Base-by-base conservation (phyloP, 2,113 vertebrate genomes). In the Calidris pygmaea region DNA sequence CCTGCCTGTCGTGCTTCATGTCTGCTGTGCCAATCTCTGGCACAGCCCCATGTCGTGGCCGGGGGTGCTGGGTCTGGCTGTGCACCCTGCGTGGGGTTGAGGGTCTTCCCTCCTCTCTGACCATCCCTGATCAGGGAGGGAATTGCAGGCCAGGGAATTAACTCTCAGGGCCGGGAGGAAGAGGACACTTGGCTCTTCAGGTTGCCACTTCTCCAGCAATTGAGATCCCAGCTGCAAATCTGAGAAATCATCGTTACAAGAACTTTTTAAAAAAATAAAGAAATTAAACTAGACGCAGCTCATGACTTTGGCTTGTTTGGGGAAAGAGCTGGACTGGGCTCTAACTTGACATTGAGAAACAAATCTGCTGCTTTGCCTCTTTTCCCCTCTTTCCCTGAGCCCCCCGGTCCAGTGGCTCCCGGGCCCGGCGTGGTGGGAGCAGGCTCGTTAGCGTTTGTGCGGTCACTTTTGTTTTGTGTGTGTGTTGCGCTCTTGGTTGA, bases 401-500 rank as follows among this genome's bases (percentile, higher is more conserved):
- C 29, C 47, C 71, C 37, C 14, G 41, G 41, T 43, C 41, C 14
- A 14, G 41, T 5, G 15, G 14, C 41, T 43, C 41, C 41, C 0
- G 1, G 30, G 15, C 39, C 37, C 9, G 0, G 23, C 0, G 0
- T 14, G 58, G 23, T 47, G 67, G 83, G 83, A 88, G 8, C 15
- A 16, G 58, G 26, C 87, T 87, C 7, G 58, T 85, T 78, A 81
- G 70, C 1, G 1, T 41, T 50, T 5, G 0, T 37, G 23, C 2
- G 1, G 48, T 16, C 81, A n/a, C 78, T n/a, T 48, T 19, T 16
- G 12, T 43, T 9, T 3, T n/a, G n/a, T 90, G 74, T 90, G 74
- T 67, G 79, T 14, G 24, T 29, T 87, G 67, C 24, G 85, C 87
- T 90, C 96, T 75, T 95, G 93, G 94, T 85, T 97, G 97, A 97